A percentile compares a stretch with the other conserved stretches of the same genome.
Conservation (phyloP, 2,113 vertebrate genomes). For the Synchiropus splendidus region DNA sequence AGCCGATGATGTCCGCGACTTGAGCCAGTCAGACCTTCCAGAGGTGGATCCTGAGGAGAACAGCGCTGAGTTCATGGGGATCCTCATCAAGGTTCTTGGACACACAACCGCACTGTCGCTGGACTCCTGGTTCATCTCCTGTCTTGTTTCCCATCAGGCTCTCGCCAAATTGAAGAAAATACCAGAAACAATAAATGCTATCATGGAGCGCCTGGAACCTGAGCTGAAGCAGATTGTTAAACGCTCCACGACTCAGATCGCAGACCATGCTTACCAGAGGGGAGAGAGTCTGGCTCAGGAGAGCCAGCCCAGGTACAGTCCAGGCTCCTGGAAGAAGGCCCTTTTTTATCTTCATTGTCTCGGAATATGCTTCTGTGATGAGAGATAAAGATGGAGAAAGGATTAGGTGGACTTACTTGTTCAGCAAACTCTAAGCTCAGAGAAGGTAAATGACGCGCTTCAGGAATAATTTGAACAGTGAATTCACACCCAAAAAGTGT, state of each 20-base stretch:
- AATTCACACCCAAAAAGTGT: too few relatives aligned
- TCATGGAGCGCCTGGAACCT: constrained; percentile 87
- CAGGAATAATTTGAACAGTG: too few relatives aligned
- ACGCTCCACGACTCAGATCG: constrained; percentile 92
- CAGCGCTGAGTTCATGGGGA: constrained; percentile 89
- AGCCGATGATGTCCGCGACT: constrained; percentile 74
- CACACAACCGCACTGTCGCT: neutral
- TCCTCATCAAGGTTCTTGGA: constrained; percentile 79
- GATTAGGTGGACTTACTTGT: too few relatives aligned
- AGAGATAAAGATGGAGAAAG: too few relatives aligned
- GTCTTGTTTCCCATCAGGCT: constrained; percentile 58
- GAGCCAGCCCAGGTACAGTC: constrained; percentile 81
- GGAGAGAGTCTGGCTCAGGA: constrained; percentile 83
- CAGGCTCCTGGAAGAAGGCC: neutral
- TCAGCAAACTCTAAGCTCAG: too few relatives aligned
- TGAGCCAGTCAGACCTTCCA: constrained; percentile 50
- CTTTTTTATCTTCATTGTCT: too few relatives aligned
- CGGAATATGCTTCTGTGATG: too few relatives aligned
- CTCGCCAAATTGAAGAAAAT: constrained; percentile 93
- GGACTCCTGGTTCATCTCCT: neutral
- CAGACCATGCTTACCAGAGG: constrained; percentile 86
- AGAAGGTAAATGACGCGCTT: too few relatives aligned
- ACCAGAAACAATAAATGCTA: constrained; percentile 90
- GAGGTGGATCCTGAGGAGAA: constrained; percentile 93
- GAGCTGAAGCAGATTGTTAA: constrained; percentile 96